Base-by-base conservation (phyloP, 2,888 invertebrate genomes). In the Trichacis sp. region DNA sequence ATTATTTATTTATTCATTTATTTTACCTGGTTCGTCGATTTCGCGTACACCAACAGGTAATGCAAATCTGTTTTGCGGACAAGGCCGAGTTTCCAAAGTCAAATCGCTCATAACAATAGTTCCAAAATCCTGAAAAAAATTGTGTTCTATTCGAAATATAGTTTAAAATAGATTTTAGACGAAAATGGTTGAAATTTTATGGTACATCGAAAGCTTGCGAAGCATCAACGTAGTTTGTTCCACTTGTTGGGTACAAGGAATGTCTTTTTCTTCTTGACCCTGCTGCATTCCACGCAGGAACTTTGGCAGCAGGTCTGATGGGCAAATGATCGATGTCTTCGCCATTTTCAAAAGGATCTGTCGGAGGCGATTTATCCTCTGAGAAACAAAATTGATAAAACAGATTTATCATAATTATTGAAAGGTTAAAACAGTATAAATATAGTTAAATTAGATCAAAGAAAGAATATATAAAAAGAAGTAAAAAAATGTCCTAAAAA, bases 111-210 rank as follows among this genome's bases (percentile, higher is more conserved):
- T 85, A 1, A 87, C 87, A 5, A 87, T 76, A 14, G 86, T 81
- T 9, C 88, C 88, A 64, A 87, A 85, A 72, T 86, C 86, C 87
- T 88, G 68, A n/a, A n/a, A n/a, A n/a, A n/a, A n/a, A n/a, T n/a
- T n/a, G n/a, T n/a, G n/a, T n/a, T n/a, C n/a, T n/a, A n/a, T n/a
- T n/a, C n/a, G n/a, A n/a, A n/a, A n/a, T n/a, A n/a, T n/a, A n/a
- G n/a, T n/a, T n/a, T n/a, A n/a, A n/a, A n/a, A n/a, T n/a, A n/a
- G n/a, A n/a, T n/a, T n/a, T n/a, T n/a, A n/a, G n/a, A n/a, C n/a
- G n/a, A n/a, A n/a, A n/a, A n/a, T n/a, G n/a, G n/a, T n/a, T n/a
- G n/a, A n/a, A n/a, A n/a, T n/a, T n/a, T n/a, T n/a, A 40, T 52
- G 78, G 70, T 71, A 85, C 85, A 50, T 81, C 81, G 57, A 85